A percentile compares a stretch with the other conserved stretches of the same genome.
Evolutionary conservation across 2,888 invertebrate genomes (phyloP).

Genomic region (Aleiodes testaceus): DNA sequence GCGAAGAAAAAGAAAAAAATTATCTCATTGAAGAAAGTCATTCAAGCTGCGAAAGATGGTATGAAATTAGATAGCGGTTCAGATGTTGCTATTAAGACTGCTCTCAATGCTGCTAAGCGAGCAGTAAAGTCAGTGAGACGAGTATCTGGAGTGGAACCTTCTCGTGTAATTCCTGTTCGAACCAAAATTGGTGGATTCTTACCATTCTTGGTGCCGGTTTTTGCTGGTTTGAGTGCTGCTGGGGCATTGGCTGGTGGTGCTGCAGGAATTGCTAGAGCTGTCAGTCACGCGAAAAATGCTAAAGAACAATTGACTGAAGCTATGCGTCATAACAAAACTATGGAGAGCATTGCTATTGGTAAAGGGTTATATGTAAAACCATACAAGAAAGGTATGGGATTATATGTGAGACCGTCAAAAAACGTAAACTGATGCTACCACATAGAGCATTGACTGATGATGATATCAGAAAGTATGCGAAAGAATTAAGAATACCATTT

Average conservation of each 20-base stretch:
- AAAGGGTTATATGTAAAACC: conserved; percentile 59
- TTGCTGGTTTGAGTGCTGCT: not conserved
- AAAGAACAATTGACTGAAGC: conserved; percentile 58
- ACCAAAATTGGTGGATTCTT: too few species aligned
- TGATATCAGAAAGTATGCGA: conserved; percentile 57
- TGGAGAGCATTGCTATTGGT: too few species aligned
- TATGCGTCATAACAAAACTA: too few species aligned
- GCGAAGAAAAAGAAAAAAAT: too few species aligned
- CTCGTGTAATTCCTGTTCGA: too few species aligned
- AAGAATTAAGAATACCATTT: conserved; percentile 56
- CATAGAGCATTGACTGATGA: conserved; percentile 54
- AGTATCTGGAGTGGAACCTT: conserved; percentile 56
- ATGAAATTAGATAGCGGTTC: too few species aligned
- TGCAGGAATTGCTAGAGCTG: not conserved
- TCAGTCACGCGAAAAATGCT: not conserved
- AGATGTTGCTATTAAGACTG: too few species aligned
- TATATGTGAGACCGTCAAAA: conserved; percentile 38
- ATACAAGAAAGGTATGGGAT: conserved; percentile 51
- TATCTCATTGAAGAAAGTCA: too few species aligned
- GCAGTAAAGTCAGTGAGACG: too few species aligned
- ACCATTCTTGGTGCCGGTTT: too few species aligned
- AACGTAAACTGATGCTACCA: conserved; percentile 45
- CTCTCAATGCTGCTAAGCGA: too few species aligned
- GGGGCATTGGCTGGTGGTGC: not conserved
- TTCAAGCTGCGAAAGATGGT: too few species aligned